Percentiles rank a stretch among this genome's conserved stretches.
Evolutionary conservation across 2,797 vertebrate genomes (phyloP).

Genomic region (Chaetodon trifasciatus): DNA sequence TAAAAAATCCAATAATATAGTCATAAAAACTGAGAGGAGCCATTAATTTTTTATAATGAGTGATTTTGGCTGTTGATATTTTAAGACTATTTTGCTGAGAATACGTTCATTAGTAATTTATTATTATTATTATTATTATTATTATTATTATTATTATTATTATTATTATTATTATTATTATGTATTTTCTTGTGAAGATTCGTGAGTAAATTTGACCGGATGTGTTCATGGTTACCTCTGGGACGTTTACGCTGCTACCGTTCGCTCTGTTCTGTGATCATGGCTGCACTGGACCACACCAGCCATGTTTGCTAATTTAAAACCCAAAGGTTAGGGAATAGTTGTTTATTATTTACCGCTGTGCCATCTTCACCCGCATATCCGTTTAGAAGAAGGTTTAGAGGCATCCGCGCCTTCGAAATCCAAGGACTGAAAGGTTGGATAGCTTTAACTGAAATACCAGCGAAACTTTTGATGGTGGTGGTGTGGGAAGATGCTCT

Average conservation of each 20-base stretch:
- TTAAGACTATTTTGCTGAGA: background rate
- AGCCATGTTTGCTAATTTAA: conserved; percentile 91
- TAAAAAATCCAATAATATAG: background rate
- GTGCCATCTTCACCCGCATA: conserved; percentile 70
- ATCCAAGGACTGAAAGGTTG: conserved; percentile 81
- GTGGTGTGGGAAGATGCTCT: conserved; percentile 80
- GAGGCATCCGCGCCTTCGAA: conserved; percentile 66
- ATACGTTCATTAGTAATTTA: background rate
- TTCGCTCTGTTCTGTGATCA: conserved; percentile 85
- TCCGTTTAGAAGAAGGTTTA: conserved; percentile 65
- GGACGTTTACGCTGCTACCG: conserved; percentile 48
- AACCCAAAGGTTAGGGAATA: conserved; percentile 86
- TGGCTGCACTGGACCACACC: conserved; percentile 87
- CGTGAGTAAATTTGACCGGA: conserved; percentile 66
- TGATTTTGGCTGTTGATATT: background rate
- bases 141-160: background rate
- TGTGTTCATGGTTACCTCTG: conserved; percentile 54
- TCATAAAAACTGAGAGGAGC: background rate
- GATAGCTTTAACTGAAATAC: conserved; percentile 75
- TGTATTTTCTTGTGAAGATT: conserved; percentile 61
- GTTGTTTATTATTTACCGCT: conserved; percentile 85
- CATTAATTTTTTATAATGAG: background rate
- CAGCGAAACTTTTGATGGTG: conserved; percentile 82
- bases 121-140: background rate
- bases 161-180: background rate